These are phyloP conservation scores for Apodemus speciosus DNA, from an alignment of 2,113 vertebrate genomes.

Conservation along the genomic window DNA sequence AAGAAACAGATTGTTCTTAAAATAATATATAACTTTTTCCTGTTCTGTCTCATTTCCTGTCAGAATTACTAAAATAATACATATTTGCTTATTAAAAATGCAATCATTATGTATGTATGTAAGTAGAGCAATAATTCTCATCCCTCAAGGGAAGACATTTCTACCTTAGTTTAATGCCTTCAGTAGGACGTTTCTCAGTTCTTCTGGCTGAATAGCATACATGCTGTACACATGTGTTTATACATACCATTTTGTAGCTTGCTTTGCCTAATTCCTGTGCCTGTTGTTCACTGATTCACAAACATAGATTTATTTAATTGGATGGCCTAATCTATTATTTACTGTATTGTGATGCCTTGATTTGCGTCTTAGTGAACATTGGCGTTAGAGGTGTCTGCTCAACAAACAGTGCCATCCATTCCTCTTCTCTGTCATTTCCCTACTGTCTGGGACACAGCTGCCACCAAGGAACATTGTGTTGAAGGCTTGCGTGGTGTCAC, in stretches of 20 bases:
- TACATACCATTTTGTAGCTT: not conserved
- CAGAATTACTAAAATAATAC: not conserved
- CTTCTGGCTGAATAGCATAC: accelerated
- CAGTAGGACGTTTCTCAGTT: not conserved
- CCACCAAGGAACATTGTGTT: not conserved
- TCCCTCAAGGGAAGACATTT: not conserved
- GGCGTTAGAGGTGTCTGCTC: not conserved
- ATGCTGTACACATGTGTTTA: not conserved
- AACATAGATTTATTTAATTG: not conserved
- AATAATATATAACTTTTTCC: not conserved
- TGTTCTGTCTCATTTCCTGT: not conserved
- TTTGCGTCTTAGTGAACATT: not conserved
- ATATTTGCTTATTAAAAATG: not conserved
- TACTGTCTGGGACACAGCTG: not conserved
- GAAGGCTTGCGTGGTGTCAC: not conserved
- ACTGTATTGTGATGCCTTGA: not conserved
- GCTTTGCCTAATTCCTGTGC: not conserved
- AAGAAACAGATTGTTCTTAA: not conserved
- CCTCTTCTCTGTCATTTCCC: not conserved
- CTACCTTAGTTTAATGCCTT: not conserved
- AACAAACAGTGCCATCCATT: not conserved
- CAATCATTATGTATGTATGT: not conserved
- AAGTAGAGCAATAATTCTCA: not conserved
- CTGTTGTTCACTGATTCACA: not conserved
- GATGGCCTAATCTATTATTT: not conserved